Evolutionary conservation across 1,140 invertebrate species (phyloP), one percentile per base, ranked within the genome.

Genomic region (Drosophila baimaii): DNA sequence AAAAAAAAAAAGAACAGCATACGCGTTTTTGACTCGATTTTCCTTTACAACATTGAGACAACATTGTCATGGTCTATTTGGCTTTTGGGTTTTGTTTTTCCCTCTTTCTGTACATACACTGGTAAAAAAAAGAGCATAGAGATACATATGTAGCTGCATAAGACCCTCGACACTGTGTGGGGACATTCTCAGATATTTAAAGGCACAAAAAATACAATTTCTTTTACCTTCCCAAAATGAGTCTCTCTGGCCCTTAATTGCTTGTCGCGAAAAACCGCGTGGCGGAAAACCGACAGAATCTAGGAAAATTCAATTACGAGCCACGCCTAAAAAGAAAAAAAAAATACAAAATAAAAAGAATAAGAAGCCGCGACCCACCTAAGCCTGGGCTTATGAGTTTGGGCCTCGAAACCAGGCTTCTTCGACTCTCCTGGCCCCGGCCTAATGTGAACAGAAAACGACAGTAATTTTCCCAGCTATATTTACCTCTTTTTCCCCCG

Each of bases 31-130:
- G 23, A 55, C 49, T 71, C 56, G 76, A 31, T 70, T 70, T 56
- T 69, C 47, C 64, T 70, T 69, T 70, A 70, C 49, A 70, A 70
- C 68, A 70, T 70, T 70, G 68, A 72, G 69, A 58, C 66, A 58
- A 71, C 66, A 71, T 85, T 66, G 81, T 84, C 81, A 84, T 86
- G 81, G 81, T 84, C 81, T 84, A 84, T 84, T 84, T 84, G 81
- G 81, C 69, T 84, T 84, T 81, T 75, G 69, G 81, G 81, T 86
- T 81, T 66, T 86, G 52, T 68, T 56, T 70, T 54, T n/a, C 27
- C 15, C 17, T 6, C 56, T 56, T 37, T 29, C 29, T n/a, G n/a
- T 41, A 13, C 7, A 4, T 55, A 25, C 41, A 71, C 65, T 70
- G 39, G 0, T n/a, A n/a, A 29, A 37, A 12, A 8, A 15, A 52